These are phyloP conservation scores for Lophotriccus pileatus DNA, from an alignment of 2,797 vertebrate species.

Conservation along the genomic window DNA sequence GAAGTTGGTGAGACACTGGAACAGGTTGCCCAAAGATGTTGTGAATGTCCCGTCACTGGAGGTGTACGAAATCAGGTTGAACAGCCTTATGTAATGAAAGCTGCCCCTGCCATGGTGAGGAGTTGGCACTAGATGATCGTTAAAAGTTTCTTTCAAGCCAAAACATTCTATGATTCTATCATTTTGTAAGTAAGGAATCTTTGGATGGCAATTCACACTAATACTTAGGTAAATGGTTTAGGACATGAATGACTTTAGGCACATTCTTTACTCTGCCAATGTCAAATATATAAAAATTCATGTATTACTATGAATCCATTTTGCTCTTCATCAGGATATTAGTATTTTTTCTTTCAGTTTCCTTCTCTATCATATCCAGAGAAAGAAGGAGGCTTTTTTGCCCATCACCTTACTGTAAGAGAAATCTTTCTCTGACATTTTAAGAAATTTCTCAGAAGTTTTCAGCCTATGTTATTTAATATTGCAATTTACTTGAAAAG, in stretches of 20 bases:
- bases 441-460: background rate
- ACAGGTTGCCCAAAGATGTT: background rate
- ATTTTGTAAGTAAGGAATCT: background rate
- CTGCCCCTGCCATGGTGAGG: background rate
- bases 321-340: background rate
- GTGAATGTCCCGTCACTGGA: background rate
- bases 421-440: background rate
- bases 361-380: background rate
- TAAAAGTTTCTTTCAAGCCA: background rate
- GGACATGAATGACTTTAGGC: background rate
- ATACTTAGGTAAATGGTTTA: background rate
- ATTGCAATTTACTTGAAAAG: background rate
- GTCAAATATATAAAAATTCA: background rate
- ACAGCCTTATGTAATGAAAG: background rate
- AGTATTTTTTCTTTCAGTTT: background rate
- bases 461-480: background rate
- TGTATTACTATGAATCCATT: background rate
- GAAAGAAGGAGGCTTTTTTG: accelerated
- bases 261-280: background rate
- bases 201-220: background rate
- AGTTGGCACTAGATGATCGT: background rate
- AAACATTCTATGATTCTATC: background rate
- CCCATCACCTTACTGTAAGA: background rate
- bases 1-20: background rate
- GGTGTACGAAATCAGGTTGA: background rate